Conservation (phyloP, 2,113 vertebrate genomes). For the Sarotherodon lohbergeri region DNA sequence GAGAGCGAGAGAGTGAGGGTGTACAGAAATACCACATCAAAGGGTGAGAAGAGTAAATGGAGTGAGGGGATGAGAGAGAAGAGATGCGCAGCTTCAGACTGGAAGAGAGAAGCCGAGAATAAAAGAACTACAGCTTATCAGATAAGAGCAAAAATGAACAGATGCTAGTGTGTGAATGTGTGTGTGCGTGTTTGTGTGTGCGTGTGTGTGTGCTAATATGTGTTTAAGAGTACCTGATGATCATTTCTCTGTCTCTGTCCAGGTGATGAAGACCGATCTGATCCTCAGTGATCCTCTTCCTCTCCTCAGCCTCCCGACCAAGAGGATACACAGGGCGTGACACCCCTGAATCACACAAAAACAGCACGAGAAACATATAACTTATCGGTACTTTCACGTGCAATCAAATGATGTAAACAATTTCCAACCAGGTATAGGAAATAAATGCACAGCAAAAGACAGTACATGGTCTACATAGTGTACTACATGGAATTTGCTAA, state of each 20-base stretch:
- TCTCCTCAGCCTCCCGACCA: constrained; percentile 84
- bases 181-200: background rate
- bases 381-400: background rate
- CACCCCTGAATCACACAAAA: constrained; percentile 47
- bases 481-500: background rate
- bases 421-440: background rate
- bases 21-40: constrained; percentile 62
- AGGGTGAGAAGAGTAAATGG: constrained; percentile 65
- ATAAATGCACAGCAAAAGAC: background rate
- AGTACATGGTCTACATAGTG: background rate
- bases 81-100: constrained; percentile 31
- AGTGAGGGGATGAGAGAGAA: constrained; percentile 48
- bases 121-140: constrained; percentile 53
- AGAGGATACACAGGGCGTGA: constrained; percentile 78
- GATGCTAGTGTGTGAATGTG: background rate
- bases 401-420: background rate
- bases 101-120: constrained; percentile 40
- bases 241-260: constrained; percentile 80
- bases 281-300: constrained; percentile 83
- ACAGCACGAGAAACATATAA: background rate
- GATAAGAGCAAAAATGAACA: constrained; percentile 32
- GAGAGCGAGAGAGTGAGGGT: constrained; percentile 21
- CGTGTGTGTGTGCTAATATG: background rate
- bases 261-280: constrained; percentile 79
- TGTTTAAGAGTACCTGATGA: constrained; percentile 79